Base-by-base conservation (phyloP, 2,888 invertebrate species). In the Conops quadrifasciatus region DNA sequence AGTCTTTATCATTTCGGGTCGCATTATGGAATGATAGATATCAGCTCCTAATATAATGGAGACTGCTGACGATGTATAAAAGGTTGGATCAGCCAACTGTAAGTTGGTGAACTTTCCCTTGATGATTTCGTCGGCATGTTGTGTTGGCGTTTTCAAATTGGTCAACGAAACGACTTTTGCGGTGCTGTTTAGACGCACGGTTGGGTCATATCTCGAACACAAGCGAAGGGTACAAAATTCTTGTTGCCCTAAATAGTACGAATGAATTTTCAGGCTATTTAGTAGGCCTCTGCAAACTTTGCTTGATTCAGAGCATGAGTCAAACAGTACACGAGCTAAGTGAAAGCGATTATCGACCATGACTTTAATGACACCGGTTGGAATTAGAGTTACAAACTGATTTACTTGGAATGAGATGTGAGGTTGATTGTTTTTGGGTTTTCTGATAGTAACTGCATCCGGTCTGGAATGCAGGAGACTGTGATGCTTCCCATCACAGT, bases 61-160 rank as follows among this genome's bases (percentile, higher is more conserved):
- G 9, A 53, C 53, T 53, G 53, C 53, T 24, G 53, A 53, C 11
- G 53, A 53, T 9, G 53, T 53, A 16, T 51, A 45, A 28, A 65
- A 65, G 53, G 21, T 21, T 21, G 53, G 53, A 49, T 65, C 65
- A 3, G 65, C 65, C 65, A 65, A 16, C 51, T 26, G 19, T 16
- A 65, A 51, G 26, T 65, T 53, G 16, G 24, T 16, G 30, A 51
- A 65, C 26, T 65, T 65, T n/a, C 2, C 15, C 15, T 53, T 53
- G 9, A 53, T 53, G 1, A 1, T 9, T 53, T 24, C 53, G 11
- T 11, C 24, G 9, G 53, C 53, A 24, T 53, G 53, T 53, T 53
- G 19, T n/a, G n/a, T 21, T n/a, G 53, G 53, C 53, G 53, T 53
- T 53, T 53, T 53, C 1, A 53, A 53, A n/a, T n/a, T n/a, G 15